Evolutionary conservation across 2,797 vertebrate genomes (phyloP).

Genomic region (Enteromius trimaculatus): DNA sequence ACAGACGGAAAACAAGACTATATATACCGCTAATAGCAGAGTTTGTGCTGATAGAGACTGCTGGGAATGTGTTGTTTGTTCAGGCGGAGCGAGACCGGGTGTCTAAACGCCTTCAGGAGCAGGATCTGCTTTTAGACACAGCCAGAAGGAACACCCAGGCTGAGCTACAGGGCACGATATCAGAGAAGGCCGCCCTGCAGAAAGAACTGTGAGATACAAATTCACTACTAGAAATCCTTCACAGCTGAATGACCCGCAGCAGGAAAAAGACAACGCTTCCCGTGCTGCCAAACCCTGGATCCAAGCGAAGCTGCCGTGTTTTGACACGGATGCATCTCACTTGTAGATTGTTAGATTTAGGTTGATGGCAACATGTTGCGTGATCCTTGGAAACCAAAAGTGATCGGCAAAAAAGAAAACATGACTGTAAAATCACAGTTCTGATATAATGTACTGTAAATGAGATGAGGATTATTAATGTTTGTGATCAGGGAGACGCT

Average conservation of each 20-base stretch:
- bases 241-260: not conserved
- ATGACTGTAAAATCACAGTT: not conserved
- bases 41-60: not conserved
- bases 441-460: not conserved
- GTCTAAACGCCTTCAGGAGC: constrained; percentile 70
- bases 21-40: not conserved
- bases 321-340: not conserved
- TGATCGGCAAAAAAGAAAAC: not conserved
- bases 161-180: constrained; percentile 69
- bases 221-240: not conserved
- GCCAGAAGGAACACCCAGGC: constrained; percentile 67
- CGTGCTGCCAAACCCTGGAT: not conserved
- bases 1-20: not conserved
- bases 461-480: not conserved
- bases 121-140: constrained; percentile 71
- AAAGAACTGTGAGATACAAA: constrained; percentile 71
- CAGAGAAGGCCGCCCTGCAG: constrained; percentile 70
- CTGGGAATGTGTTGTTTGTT: constrained; percentile 23
- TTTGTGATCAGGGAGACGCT: constrained; percentile 67
- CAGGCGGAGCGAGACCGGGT: constrained; percentile 73
- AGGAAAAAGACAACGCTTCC: not conserved
- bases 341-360: not conserved
- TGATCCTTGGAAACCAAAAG: not conserved
- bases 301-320: not conserved
- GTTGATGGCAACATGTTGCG: not conserved